Base-by-base conservation (phyloP, 2,888 invertebrate genomes). In the Tiliacea citrago region DNA sequence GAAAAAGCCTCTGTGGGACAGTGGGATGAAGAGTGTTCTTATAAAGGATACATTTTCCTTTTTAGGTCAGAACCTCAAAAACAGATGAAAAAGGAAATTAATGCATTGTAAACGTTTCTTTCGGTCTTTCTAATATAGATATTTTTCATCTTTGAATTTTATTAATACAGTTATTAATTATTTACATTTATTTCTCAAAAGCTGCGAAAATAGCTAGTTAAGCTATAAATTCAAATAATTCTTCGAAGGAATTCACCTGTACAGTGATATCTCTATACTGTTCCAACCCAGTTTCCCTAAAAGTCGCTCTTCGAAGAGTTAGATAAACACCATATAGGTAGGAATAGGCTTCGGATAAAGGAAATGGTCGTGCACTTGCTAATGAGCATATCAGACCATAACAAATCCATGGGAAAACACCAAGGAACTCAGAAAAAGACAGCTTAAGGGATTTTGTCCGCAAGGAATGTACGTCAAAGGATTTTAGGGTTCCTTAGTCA, bases 341-440 rank as follows among this genome's bases (percentile, higher is more conserved):
- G 45, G 60, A 73, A 29, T 67, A 61, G 24, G 62, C 73, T 57
- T 51, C 42, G 58, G 69, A 68, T 81, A 81, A 81, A 74, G 81
- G 77, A 70, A 81, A 70, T 63, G 42, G 67, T 73, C 69, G 81
- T 81, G 77, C 68, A 73, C 58, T 65, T 73, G 67, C 78, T 81
- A 81, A 81, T 81, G 81, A 81, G 81, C 73, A 77, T 77, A 73
- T 81, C 77, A 73, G 73, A 81, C 81, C 77, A 81, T 77, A 77
- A 57, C 29, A 68, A 73, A 68, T 18, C 53, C 63, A 81, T 81
- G 73, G 57, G 81, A 80, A 80, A 63, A 58, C 39, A 51, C 65
- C 29, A 49, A 0, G 53, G 10, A 9, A 60, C 3, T 24, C 45
- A 16, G 66, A 29, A 60, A 75, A 71, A 63, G 21, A 67, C 8